Conservation (phyloP, 2,797 vertebrate species). For the Petrocephalus schoutedeni region DNA sequence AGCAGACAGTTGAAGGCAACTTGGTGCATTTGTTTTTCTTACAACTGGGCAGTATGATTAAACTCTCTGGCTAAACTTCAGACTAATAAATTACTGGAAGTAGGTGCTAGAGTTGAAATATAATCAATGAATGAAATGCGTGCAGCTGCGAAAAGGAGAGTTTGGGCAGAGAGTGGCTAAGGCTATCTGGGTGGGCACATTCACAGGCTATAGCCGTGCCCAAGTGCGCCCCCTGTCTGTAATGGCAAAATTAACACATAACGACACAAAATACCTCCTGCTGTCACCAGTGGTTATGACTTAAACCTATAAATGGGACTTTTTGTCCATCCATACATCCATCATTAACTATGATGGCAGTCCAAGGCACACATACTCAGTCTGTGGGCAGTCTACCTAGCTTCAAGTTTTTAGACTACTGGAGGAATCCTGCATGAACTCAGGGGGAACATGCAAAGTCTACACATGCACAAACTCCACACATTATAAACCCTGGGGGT, state of each 20-base stretch:
- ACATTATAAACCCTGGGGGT: not conserved
- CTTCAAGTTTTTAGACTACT: not conserved
- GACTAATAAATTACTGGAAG: not conserved
- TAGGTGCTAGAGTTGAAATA: not conserved
- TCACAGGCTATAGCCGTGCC: not conserved
- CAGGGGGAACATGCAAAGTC: not conserved
- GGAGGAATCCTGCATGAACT: not conserved
- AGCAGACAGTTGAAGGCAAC: not conserved
- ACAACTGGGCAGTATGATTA: not conserved
- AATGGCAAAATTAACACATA: not conserved
- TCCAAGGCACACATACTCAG: not conserved
- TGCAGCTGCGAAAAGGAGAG: not conserved
- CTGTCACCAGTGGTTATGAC: not conserved
- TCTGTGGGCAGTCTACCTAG: not conserved
- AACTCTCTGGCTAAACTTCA: not conserved
- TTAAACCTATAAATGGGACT: not conserved
- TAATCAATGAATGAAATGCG: not conserved
- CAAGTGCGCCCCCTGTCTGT: not conserved
- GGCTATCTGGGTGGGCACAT: not conserved
- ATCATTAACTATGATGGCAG: not conserved
- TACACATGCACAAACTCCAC: not conserved
- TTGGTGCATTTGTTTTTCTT: not conserved
- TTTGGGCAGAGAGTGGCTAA: not conserved
- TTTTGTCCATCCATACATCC: not conserved
- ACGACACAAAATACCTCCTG: not conserved